Conservation (phyloP, 92 coral and sea anemone genomes). For the Chrysogorgia sp. region DNA sequence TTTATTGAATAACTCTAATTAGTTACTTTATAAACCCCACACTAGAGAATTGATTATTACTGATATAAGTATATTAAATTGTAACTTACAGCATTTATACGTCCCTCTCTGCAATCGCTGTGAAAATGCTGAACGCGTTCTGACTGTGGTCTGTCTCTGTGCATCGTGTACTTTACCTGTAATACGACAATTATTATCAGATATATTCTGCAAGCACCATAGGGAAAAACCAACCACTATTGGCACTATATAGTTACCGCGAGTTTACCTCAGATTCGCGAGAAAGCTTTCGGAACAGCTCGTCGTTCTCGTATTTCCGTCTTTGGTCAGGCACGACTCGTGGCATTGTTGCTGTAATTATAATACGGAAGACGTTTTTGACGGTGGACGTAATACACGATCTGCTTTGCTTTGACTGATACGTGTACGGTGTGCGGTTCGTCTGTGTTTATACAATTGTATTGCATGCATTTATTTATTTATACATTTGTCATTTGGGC, state of each 20-base stretch:
- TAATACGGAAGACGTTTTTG: not conserved
- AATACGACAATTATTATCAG: slow-evolving; percentile 38
- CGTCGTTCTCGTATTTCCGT: slow-evolving; percentile 96
- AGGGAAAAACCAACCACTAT: no score
- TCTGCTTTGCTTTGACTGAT: not conserved
- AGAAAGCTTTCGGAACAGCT: slow-evolving; percentile 93
- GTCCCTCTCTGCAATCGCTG: slow-evolving; percentile 92
- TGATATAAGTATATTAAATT: no score
- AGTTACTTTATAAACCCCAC: no score
- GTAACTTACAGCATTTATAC: slow-evolving; percentile 78
- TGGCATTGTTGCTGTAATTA: slow-evolving; percentile 70
- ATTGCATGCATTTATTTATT: no score
- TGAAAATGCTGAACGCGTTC: slow-evolving; percentile 96
- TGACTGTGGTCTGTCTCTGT: slow-evolving; percentile 93
- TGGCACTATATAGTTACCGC: slow-evolving; percentile 47
- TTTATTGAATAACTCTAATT: no score
- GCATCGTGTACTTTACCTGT: slow-evolving; percentile 94
- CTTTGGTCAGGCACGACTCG: slow-evolving; percentile 97
- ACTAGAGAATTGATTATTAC: no score
- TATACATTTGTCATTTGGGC: no score
- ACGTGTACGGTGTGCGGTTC: no score
- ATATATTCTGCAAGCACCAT: slow-evolving; percentile 47
- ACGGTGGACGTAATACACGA: not conserved
- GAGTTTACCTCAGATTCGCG: slow-evolving; percentile 99
- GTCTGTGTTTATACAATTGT: no score